Base-by-base conservation (phyloP, 1,140 invertebrate species). In the Teleopsis dalmanni region DNA sequence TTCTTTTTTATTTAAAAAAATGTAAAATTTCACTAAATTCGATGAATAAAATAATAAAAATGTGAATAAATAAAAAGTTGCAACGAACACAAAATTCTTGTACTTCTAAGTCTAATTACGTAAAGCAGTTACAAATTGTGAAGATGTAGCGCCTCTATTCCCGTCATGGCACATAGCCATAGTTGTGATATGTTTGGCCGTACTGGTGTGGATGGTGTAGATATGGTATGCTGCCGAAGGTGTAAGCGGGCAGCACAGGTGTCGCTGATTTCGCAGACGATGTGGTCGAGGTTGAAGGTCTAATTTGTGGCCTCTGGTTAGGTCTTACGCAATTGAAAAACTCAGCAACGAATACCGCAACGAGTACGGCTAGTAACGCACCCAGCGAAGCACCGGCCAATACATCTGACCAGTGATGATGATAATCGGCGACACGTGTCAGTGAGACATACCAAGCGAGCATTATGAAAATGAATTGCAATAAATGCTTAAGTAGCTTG, bases 361-460 rank as follows among this genome's bases (percentile, higher is more conserved):
- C 72, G 29, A 82, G 56, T 50, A 75, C 55, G 37, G 80, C 79
- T 31, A 72, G 73, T 4, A 77, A 51, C 4, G 73, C 57, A 7
- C 80, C 81, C 43, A 81, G 71, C 7, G 58, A 37, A 29, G 73
- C 72, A 4, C 80, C 80, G 25, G 73, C 74, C 0, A 82, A 64
- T 3, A 83, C 81, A 62, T 83, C 83, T 56, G 60, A 64, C 64
- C 91, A 95, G 64, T 98, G 94, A 73, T 98, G 95, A 73, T 95
- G 95, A 72, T 95, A 94, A 75, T 98, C 88, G 2, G 87, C 88
- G 18, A 98, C 81, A 26, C 94, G 76, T 2, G 88, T 85, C 74
- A 93, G 78, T 10, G 85, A 84, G 1, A 88, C 88, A 63, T 78
- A 87, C 79, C 84, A 85, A 13, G 88, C 83, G 59, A 89, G 72